Evolutionary conservation across 2,888 invertebrate species (phyloP).

Genomic region (Alsophila aescularia): DNA sequence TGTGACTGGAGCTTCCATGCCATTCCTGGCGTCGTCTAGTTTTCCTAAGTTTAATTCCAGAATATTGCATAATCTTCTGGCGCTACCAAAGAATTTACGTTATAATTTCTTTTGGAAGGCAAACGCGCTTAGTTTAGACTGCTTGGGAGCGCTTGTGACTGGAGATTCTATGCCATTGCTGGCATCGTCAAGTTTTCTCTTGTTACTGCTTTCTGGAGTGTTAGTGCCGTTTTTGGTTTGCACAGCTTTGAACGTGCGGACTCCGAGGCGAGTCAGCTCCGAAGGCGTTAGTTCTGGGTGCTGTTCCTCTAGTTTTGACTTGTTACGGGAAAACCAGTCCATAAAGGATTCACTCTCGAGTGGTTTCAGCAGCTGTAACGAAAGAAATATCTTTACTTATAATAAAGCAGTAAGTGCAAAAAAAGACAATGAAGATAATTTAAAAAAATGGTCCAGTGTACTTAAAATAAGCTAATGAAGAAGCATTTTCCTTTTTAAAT

Average conservation of each 20-base stretch:
- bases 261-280: constrained; percentile 84
- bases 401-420: too few relatives aligned
- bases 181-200: constrained; percentile 66
- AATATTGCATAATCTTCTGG: too few relatives aligned
- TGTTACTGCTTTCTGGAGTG: constrained; percentile 52
- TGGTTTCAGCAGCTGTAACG: constrained; percentile 63
- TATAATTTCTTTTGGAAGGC: too few relatives aligned
- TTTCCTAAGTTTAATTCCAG: too few relatives aligned
- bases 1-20: too few relatives aligned
- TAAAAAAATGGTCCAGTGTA: too few relatives aligned
- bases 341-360: constrained; percentile 81
- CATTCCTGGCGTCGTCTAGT: too few relatives aligned
- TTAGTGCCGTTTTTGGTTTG: constrained; percentile 48
- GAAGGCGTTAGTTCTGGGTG: constrained; percentile 79
- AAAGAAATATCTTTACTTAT: background rate
- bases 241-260: constrained; percentile 77
- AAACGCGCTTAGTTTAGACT: constrained; percentile 79
- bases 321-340: constrained; percentile 86
- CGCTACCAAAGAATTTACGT: too few relatives aligned
- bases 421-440: too few relatives aligned
- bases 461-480: too few relatives aligned
- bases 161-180: constrained; percentile 48
- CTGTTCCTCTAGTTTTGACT: constrained; percentile 79
- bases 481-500: too few relatives aligned
- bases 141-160: constrained; percentile 66